A percentile compares a stretch with the other conserved stretches of the same genome.
Conservation (phyloP, 2,113 vertebrate genomes). For the pig (Sus scrofa) region DNA sequence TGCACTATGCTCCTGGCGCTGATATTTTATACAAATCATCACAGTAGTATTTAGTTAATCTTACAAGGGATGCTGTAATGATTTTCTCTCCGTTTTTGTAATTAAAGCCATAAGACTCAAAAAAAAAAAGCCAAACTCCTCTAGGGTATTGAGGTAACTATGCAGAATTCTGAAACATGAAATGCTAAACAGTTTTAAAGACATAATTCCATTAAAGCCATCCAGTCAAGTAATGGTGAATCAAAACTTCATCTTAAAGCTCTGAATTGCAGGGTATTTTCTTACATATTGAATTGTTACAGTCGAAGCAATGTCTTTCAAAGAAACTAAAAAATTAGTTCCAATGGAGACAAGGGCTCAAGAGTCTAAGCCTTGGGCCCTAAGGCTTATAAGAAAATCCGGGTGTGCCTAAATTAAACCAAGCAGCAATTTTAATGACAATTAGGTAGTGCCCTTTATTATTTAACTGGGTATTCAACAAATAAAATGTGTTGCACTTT, state of each 20-base stretch:
- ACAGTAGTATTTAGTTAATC: conserved; percentile 50
- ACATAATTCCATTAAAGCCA: conserved; percentile 62
- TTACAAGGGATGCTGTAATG: conserved; percentile 21
- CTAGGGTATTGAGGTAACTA: conserved; percentile 5
- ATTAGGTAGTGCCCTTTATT: conserved; percentile 12
- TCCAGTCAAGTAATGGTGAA: conserved; percentile 32
- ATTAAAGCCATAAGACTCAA: conserved; percentile 43
- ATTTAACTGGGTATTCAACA: conserved; percentile 63
- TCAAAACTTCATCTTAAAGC: conserved; percentile 59
- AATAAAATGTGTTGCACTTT: conserved; percentile 42
- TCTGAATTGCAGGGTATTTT: conserved; percentile 52
- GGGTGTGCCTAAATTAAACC: conserved; percentile 63
- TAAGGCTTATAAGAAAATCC: conserved; percentile 54
- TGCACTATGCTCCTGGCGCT: background rate
- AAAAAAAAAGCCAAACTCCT: conserved; percentile 5
- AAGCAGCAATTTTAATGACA: conserved; percentile 48
- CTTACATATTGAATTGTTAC: conserved; percentile 41
- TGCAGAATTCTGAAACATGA: conserved; percentile 49
- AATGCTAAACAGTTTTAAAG: conserved; percentile 49
- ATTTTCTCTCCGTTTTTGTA: conserved; percentile 51
- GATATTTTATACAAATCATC: conserved; percentile 40
- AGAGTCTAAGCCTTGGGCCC: background rate
- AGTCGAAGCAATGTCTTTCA: conserved; percentile 50
- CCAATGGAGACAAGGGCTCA: conserved; percentile 46
- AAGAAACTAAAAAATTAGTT: conserved; percentile 23